Conservation (phyloP, 2,797 vertebrate genomes). For the Ambastaia sidthimunki region DNA sequence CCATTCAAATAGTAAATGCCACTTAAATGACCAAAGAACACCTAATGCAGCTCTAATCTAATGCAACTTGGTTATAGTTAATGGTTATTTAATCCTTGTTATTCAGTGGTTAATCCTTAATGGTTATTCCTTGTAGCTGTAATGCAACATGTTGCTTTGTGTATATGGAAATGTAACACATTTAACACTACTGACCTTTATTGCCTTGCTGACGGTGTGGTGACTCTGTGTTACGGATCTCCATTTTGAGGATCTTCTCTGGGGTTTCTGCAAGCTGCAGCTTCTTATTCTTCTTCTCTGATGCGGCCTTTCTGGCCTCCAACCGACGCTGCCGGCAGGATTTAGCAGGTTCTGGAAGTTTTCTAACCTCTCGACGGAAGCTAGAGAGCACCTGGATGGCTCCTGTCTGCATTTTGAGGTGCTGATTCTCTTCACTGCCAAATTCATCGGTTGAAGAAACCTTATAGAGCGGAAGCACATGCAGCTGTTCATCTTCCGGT, state of each 20-base stretch:
- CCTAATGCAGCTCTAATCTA: neutral
- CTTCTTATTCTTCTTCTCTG: slow-evolving; percentile 94
- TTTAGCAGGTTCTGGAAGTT: slow-evolving; percentile 93
- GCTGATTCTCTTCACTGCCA: slow-evolving; percentile 90
- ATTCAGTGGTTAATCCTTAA: no score
- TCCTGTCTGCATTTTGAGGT: slow-evolving; percentile 87
- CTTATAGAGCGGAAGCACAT: slow-evolving; percentile 96
- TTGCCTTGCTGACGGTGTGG: slow-evolving; percentile 72
- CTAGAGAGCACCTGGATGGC: slow-evolving; percentile 92
- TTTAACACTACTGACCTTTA: slow-evolving; percentile 72
- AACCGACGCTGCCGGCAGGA: slow-evolving; percentile 93
- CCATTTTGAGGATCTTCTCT: slow-evolving; percentile 82
- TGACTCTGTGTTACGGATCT: slow-evolving; percentile 65
- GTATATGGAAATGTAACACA: neutral
- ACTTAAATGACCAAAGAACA: neutral
- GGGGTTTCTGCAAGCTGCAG: slow-evolving; percentile 86
- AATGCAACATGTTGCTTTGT: no score
- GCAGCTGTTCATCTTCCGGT: slow-evolving; percentile 94
- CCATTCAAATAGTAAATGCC: neutral
- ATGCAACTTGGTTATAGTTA: no score
- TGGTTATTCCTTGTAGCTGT: no score
- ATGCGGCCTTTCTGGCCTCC: slow-evolving; percentile 91
- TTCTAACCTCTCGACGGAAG: slow-evolving; percentile 93
- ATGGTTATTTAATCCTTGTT: no score
- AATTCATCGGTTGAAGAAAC: slow-evolving; percentile 89